Base-by-base conservation (phyloP, 2,113 vertebrate genomes). In the Strigops habroptila region DNA sequence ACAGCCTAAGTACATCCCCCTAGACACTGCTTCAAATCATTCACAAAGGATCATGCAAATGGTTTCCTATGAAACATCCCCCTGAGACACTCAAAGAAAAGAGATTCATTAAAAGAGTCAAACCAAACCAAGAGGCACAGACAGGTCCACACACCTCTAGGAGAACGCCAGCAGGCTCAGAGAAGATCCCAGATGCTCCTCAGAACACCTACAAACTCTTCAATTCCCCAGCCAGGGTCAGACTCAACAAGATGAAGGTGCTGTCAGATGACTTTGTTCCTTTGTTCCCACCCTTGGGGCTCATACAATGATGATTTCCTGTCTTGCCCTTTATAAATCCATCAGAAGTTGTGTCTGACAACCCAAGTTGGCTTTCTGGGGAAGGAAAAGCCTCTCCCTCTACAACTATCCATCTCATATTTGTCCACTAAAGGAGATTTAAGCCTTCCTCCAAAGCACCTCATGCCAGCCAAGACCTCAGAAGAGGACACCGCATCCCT, bases 321-420 rank as follows among this genome's bases (percentile, higher is more conserved):
- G 8, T 46, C 74, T 83, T 39, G 21, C 33, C 30, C 4, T 17
- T 9, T 7, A 67, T 43, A 83, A 86, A 88, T 83, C 59, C 27
- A 62, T 33, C 31, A 43, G 39, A 46, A 1, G 1, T 52, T 46
- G 24, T 7, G 22, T n/a, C 46, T 1, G 2, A 33, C 0, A 1
- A 70, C 37, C 18, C 8, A 18, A 43, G 51, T 0, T 43, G 27
- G 30, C 57, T 46, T 77, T 55, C 1, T 27, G 37, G 57, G 65
- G 83, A 71, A 67, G 44, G 19, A 84, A 86, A 79, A 92, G 27
- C 27, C 27, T 75, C 60, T 84, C 48, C 55, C 67, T 76, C 4
- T 27, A 69, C 76, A 88, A 28, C 13, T 13, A 8, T 15, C 64
- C 43, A 33, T 39, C 78, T 88, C 43, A 0, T 28, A 71, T 27